Conservation (phyloP, 35 echinoderm and acorn worm genomes). For the Strongylocentrotus purpuratus region DNA sequence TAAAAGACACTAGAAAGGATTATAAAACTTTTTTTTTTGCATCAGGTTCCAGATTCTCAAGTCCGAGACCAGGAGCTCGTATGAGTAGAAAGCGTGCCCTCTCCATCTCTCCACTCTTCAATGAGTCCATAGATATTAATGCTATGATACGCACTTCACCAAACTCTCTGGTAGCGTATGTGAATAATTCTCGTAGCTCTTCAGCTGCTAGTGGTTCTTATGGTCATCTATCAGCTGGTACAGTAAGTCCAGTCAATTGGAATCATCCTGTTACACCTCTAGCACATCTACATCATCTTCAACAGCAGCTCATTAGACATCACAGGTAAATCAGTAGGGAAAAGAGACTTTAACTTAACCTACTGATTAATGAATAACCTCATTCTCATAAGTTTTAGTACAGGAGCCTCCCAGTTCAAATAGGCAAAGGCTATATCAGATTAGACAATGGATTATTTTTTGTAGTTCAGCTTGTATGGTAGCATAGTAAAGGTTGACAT, state of each 20-base stretch:
- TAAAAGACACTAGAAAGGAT: neutral
- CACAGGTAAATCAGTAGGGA: conserved; percentile 37
- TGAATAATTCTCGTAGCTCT: conserved; percentile 89
- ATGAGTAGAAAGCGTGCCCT: conserved; percentile 88
- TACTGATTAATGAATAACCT: too few relatives aligned
- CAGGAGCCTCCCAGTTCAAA: too few relatives aligned
- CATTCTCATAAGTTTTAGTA: too few relatives aligned
- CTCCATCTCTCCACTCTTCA: conserved; percentile 93
- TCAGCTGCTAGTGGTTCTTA: conserved; percentile 96
- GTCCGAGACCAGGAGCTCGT: conserved; percentile 77
- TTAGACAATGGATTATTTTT: too few relatives aligned
- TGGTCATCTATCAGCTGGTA: conserved; percentile 89
- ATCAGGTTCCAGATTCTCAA: conserved; percentile 93
- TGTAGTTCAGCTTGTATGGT: too few relatives aligned
- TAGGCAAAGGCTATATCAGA: too few relatives aligned
- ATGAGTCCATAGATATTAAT: conserved; percentile 90
- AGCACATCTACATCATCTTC: conserved; percentile 91
- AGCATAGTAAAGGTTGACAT: too few relatives aligned
- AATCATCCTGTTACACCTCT: conserved; percentile 84
- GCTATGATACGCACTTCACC: conserved; percentile 95
- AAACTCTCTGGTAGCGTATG: conserved; percentile 99
- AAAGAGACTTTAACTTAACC: neutral
- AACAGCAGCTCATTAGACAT: conserved; percentile 94
- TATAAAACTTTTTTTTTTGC: neutral
- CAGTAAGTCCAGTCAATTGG: conserved; percentile 79